Evolutionary conservation across 2,888 invertebrate species (phyloP), one percentile per base, ranked within the genome.

Genomic region (Theodoxus fluviatilis): DNA sequence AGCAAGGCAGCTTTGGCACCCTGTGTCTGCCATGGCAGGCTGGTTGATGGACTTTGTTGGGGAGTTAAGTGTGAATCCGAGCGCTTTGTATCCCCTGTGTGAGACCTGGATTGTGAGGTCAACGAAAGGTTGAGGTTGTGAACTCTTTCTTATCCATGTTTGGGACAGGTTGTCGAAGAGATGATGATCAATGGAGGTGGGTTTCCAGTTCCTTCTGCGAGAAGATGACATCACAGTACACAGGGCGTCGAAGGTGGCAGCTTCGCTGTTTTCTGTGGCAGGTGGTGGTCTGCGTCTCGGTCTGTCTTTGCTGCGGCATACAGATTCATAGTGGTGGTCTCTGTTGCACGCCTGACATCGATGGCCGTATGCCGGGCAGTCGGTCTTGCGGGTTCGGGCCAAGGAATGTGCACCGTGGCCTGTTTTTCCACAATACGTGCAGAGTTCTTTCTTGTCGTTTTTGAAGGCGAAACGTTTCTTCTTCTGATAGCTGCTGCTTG

Each of bases 1-100:
- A 7, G 78, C 75, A 7, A 80, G 75, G 49, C 76, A 80, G 47
- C 76, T 73, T 63, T 80, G 78, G 69, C 73, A 78, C 40, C 77
- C 75, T 7, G 77, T 77, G 64, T 78, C 76, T 0, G 79, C 76
- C 74, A 77, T 75, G 4, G 76, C 73, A 35, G 69, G 47, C 35
- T 73, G n/a, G 2, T 38, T 12, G 9, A 68, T 28, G 2, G 68
- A n/a, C 22, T 37, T 43, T 18, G 77, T 67, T 33, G 49, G 47
- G 31, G 55, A 12, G 22, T 33, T 38, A 18, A 28, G 22, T 18
- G 52, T 4, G 63, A 76, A 76, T 7, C 78, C 77, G 37, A 78
- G 69, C 3, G 59, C 57, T 18, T 55, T 28, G 52, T 74, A 74
- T 70, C 79, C 77, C 9, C 71, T 52, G 9, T 63, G 57, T 22